phyloP scores from a whole-genome alignment of 2,797 vertebrate species.

The Sphenodon punctatus region DNA sequence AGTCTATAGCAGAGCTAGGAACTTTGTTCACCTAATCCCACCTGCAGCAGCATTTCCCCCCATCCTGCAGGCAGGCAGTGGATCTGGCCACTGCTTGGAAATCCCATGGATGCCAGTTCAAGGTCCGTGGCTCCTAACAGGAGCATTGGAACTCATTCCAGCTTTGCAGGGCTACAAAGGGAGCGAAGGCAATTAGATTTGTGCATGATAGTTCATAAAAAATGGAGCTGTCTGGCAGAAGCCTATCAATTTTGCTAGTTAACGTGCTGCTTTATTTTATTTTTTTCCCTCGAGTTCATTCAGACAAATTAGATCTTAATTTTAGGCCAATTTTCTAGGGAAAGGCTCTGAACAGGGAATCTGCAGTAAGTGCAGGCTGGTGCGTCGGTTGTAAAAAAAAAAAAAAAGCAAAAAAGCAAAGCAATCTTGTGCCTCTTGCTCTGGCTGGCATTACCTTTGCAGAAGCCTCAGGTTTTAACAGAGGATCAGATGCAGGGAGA shows the following conservation, averaged over 20 bases:
- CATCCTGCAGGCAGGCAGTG: too few relatives aligned
- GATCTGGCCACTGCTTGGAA: too few relatives aligned
- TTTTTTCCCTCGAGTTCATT: not conserved
- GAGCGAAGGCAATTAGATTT: not conserved
- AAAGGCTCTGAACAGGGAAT: not conserved
- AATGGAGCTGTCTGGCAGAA: not conserved
- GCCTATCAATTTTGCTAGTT: not conserved
- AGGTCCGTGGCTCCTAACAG: too few relatives aligned
- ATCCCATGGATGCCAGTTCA: too few relatives aligned
- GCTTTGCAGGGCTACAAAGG: not conserved
- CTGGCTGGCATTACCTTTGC: not conserved
- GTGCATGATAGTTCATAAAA: accelerated
- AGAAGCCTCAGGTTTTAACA: not conserved
- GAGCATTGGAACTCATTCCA: not conserved
- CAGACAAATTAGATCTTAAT: not conserved
- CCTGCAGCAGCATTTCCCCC: too few relatives aligned
- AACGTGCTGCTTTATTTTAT: not conserved
- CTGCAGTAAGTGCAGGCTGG: not conserved
- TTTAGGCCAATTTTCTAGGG: not conserved
- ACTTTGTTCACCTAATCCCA: too few relatives aligned
- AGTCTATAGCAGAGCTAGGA: too few relatives aligned
- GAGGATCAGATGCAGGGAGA: not conserved
- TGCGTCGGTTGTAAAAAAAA: not conserved
- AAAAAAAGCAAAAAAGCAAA: too few relatives aligned
- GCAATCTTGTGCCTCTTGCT: not conserved